Evolutionary conservation across 2,888 invertebrate species (phyloP).

Genomic region (Dione vanillae): DNA sequence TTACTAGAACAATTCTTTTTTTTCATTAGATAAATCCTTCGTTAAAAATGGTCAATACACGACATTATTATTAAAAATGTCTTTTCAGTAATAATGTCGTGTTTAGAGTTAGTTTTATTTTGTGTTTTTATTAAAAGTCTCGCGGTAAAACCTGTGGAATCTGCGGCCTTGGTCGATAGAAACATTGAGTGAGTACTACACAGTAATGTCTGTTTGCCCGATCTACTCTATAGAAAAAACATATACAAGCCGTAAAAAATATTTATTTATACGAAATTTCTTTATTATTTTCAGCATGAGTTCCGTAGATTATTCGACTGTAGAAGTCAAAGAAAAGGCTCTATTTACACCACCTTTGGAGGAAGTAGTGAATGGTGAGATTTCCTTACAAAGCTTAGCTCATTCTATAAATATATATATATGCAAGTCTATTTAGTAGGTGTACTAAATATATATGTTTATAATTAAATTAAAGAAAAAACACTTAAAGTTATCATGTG

Average conservation of each 20-base stretch:
- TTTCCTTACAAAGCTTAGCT: background rate
- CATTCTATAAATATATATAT: background rate
- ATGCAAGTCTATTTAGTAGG: no score
- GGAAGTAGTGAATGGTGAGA: conserved; percentile 87
- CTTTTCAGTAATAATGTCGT: conserved; percentile 5
- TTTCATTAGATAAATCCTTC: background rate
- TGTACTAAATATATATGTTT: background rate
- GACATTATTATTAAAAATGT: no score
- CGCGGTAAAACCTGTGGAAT: conserved; percentile 40
- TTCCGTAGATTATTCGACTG: conserved; percentile 65
- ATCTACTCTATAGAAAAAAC: background rate
- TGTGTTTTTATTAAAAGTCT: conserved; percentile 46
- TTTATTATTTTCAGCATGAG: conserved; percentile 60
- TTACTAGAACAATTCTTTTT: background rate
- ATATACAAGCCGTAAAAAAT: no score
- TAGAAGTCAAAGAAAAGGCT: conserved; percentile 83
- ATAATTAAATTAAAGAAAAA: background rate
- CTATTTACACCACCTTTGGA: conserved; percentile 85
- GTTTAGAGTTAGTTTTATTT: conserved; percentile 19
- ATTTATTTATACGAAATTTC: background rate
- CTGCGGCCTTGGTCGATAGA: conserved; percentile 56
- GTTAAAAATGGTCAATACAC: no score
- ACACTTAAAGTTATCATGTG: background rate
- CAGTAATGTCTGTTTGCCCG: background rate
- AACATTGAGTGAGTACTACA: conserved; percentile 49